Conservation (phyloP, 2,797 vertebrate genomes). For the Carcharodon carcharias region DNA sequence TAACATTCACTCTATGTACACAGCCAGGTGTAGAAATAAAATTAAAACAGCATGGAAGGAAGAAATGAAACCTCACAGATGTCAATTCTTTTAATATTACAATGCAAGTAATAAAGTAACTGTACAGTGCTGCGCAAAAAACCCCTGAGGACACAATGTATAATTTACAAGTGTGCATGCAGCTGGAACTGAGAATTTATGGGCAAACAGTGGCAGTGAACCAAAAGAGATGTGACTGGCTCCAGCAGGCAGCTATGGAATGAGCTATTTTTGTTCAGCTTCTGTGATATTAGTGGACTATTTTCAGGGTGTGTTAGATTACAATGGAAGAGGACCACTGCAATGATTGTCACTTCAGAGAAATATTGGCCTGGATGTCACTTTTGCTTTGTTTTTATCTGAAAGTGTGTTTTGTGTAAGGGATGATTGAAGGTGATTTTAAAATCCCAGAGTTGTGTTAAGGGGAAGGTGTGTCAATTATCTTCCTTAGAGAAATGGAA, state of each 20-base stretch:
- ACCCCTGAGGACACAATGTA: constrained; percentile 20
- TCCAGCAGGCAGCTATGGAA: constrained; percentile 16
- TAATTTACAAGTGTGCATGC: constrained; percentile 38
- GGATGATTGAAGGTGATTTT: neutral
- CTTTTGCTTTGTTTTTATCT: neutral
- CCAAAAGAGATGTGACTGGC: constrained; percentile 32
- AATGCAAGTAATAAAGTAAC: constrained; percentile 37
- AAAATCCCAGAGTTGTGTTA: neutral
- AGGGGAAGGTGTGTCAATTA: neutral
- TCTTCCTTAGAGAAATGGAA: neutral
- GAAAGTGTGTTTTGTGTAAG: neutral
- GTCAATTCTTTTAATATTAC: constrained; percentile 38
- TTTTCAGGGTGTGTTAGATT: neutral
- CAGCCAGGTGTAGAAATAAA: constrained; percentile 22
- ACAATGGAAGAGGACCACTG: neutral
- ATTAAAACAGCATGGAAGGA: constrained; percentile 33
- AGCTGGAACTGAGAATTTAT: constrained; percentile 36
- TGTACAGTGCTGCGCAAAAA: neutral
- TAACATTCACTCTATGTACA: constrained; percentile 11
- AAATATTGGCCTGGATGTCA: neutral
- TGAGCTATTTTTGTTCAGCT: constrained; percentile 18
- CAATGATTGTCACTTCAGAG: neutral
- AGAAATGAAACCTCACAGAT: constrained; percentile 35
- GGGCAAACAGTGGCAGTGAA: constrained; percentile 35
- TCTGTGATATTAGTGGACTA: neutral